phyloP scores from a whole-genome alignment of 2,797 vertebrate genomes.

The Simalia tracyae region DNA sequence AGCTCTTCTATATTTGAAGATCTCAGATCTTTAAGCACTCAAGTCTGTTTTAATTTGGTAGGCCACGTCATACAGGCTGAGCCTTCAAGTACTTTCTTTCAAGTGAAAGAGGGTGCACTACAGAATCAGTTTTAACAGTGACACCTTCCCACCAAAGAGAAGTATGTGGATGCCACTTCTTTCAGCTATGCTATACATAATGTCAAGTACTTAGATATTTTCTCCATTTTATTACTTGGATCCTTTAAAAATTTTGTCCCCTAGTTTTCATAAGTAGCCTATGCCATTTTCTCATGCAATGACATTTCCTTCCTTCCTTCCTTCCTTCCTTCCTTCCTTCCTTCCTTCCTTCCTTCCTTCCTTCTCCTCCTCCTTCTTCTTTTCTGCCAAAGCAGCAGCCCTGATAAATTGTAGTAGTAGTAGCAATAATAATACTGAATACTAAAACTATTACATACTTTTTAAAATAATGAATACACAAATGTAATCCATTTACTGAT shows the following conservation, averaged over 20 bases:
- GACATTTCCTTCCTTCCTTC: neutral
- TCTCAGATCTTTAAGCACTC: neutral
- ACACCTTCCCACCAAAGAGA: neutral
- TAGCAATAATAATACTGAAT: neutral
- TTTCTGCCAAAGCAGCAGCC: neutral
- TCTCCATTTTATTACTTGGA: neutral
- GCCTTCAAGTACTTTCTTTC: neutral
- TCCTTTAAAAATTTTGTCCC: neutral
- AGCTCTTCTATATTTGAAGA: neutral
- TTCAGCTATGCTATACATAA: neutral
- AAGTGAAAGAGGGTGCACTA: neutral
- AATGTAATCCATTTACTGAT: neutral
- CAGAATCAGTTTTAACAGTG: neutral
- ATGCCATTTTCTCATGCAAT: neutral
- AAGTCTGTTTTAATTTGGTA: neutral
- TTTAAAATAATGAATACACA: conserved; percentile 5
- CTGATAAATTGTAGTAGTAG: neutral
- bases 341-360: too few species aligned
- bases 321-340: too few species aligned
- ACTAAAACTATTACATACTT: neutral
- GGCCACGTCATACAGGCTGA: neutral
- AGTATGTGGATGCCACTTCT: neutral
- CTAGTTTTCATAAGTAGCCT: neutral
- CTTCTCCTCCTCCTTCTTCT: too few species aligned
- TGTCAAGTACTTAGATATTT: neutral